A percentile compares a stretch with the other conserved stretches of the same genome.
phyloP scores from a whole-genome alignment of 2,888 invertebrate species.

The Myopa testacea region DNA sequence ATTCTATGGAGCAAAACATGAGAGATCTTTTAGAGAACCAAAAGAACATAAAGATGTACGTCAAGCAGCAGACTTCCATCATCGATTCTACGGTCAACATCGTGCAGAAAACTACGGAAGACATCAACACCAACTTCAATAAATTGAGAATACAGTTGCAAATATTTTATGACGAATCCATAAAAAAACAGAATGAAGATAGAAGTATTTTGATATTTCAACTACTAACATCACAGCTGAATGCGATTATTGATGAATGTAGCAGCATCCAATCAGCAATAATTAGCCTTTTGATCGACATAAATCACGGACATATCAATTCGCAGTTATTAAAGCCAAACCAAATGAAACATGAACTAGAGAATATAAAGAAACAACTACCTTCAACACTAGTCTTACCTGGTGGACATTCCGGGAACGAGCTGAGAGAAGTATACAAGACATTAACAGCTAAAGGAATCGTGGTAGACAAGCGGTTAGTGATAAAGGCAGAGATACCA shows the following conservation, averaged over 20 bases:
- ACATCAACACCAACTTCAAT: constrained; percentile 32
- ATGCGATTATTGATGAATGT: too few relatives aligned
- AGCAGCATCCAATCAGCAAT: neutral
- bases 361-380: constrained; percentile 13
- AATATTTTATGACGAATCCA: neutral
- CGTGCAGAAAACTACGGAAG: constrained; percentile 36
- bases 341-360: constrained; percentile 9
- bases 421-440: constrained; percentile 26
- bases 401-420: constrained; percentile 11
- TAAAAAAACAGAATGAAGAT: too few relatives aligned
- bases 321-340: constrained; percentile 21
- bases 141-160: constrained; percentile 6
- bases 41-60: constrained; percentile 21
- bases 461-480: constrained; percentile 21
- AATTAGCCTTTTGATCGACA: constrained; percentile 31
- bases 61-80: constrained; percentile 32
- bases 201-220: too few relatives aligned
- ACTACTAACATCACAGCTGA: too few relatives aligned
- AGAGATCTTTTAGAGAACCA: constrained; percentile 31
- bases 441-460: constrained; percentile 31
- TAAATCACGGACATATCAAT: constrained; percentile 32
- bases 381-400: constrained; percentile 16
- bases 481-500: constrained; percentile 29
- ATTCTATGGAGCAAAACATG: constrained; percentile 30
- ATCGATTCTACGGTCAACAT: constrained; percentile 37